phyloP scores from a whole-genome alignment of 2,797 vertebrate genomes.

The Setipinna tenuifilis region DNA sequence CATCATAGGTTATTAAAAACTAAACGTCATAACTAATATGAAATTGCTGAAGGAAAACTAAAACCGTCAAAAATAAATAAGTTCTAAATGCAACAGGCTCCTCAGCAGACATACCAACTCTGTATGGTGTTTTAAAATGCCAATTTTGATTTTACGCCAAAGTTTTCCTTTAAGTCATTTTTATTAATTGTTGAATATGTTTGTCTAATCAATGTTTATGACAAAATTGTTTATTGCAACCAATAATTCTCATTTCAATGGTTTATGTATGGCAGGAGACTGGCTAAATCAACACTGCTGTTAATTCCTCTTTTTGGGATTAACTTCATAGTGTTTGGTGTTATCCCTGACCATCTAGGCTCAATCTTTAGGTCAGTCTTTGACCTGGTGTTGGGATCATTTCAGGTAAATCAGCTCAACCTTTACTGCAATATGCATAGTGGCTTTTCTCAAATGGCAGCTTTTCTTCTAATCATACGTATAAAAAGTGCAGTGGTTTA shows the following conservation, averaged over 20 bases:
- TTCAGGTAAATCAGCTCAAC: constrained; percentile 83
- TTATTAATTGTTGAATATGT: too few relatives aligned
- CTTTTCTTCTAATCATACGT: constrained; percentile 34
- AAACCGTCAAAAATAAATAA: too few relatives aligned
- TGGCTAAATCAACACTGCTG: constrained; percentile 94
- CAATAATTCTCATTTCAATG: neutral
- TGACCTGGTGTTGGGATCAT: constrained; percentile 91
- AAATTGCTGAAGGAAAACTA: too few relatives aligned
- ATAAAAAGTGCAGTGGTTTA: constrained; percentile 38
- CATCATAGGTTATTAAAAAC: too few relatives aligned
- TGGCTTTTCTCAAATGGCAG: constrained; percentile 36
- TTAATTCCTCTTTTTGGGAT: constrained; percentile 96
- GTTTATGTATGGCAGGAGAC: constrained; percentile 76
- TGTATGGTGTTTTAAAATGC: too few relatives aligned
- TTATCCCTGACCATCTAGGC: constrained; percentile 85
- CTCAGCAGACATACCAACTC: too few relatives aligned
- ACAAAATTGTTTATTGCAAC: neutral
- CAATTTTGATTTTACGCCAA: too few relatives aligned
- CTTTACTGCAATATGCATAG: neutral
- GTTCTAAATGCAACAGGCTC: too few relatives aligned
- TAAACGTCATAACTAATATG: too few relatives aligned
- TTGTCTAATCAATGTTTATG: too few relatives aligned
- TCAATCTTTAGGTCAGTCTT: constrained; percentile 84
- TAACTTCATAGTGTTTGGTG: constrained; percentile 93
- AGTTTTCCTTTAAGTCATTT: too few relatives aligned